These are phyloP conservation scores for Mythimna impura DNA, from an alignment of 2,888 invertebrate genomes.

Conservation along the genomic window DNA sequence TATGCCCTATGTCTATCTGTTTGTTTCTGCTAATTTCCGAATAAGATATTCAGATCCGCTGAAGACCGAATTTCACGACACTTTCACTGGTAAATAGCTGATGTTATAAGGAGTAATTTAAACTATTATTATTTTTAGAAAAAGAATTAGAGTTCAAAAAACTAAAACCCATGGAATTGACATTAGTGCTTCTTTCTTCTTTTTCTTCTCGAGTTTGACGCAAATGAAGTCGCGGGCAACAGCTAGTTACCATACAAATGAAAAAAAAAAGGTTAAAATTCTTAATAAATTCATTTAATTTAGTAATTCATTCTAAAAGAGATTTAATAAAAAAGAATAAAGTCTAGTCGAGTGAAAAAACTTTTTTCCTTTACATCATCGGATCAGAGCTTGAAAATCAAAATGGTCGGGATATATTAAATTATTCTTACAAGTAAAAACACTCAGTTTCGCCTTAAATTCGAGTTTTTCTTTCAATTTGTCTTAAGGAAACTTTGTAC, in stretches of 20 bases:
- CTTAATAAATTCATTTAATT: neutral
- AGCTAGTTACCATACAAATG: neutral
- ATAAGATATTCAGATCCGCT: too few relatives aligned
- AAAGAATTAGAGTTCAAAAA: too few relatives aligned
- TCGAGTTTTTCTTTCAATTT: slow-evolving; percentile 32
- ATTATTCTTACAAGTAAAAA: slow-evolving; percentile 23
- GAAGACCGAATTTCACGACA: too few relatives aligned
- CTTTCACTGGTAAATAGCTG: too few relatives aligned
- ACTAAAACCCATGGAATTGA: too few relatives aligned
- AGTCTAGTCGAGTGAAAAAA: neutral
- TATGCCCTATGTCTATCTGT: too few relatives aligned
- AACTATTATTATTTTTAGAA: too few relatives aligned
- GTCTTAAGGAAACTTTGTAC: neutral
- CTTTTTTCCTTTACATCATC: neutral
- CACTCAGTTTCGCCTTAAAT: slow-evolving; percentile 18
- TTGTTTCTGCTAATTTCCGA: too few relatives aligned
- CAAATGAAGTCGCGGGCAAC: too few relatives aligned
- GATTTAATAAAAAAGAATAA: neutral
- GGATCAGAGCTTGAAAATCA: slow-evolving; percentile 2
- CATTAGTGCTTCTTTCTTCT: too few relatives aligned
- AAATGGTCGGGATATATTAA: slow-evolving; percentile 15
- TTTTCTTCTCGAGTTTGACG: too few relatives aligned
- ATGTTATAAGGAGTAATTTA: too few relatives aligned
- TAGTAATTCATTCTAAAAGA: neutral
- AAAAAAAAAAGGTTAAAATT: neutral